Evolutionary conservation across 2,113 vertebrate genomes (phyloP), one percentile per base, ranked within the genome.

Genomic region (Passer domesticus): DNA sequence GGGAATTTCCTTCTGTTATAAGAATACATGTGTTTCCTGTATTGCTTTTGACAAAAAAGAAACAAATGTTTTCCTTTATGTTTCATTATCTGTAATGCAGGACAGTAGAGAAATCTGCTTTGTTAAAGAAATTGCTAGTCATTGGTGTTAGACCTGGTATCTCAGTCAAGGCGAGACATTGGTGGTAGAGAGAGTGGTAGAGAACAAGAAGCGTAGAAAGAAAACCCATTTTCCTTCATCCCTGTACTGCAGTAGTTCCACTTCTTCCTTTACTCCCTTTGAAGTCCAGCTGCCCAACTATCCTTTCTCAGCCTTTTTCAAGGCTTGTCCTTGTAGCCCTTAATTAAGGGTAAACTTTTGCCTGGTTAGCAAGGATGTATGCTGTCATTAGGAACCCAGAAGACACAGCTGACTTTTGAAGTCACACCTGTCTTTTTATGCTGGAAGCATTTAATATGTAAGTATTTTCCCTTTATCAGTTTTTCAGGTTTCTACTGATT

Each of bases 31-130:
- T 6, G 8, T 58, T 55, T 94, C 58, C 41, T 67, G 10, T 47
- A 41, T 22, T n/a, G 18, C 9, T 56, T 77, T 81, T 74, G 23
- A 28, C 35, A 78, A 64, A 87, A 82, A 72, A n/a, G 6, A 35
- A 13, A 25, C 31, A 55, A 39, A 41, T 16, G 3, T 24, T 49
- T 72, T 76, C 18, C 4, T 67, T 77, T 0, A 0, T 1, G 0
- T 66, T 77, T 66, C 24, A 39, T 88, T 59, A 21, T 16, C 14
- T 77, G 6, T 62, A 73, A 31, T 37, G 11, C 43, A 70, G 46
- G 31, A 11, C 28, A 52, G n/a, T 35, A 53, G 25, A 58, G 18
- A 39, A 66, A 35, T 68, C 17, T 52, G 6, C 19, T 69, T 84
- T 56, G 31, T 35, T 69, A 39, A 60, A 24, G 43, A 24, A 58